Conservation (phyloP, 2,113 vertebrate species). For the Nothocercus julius region DNA sequence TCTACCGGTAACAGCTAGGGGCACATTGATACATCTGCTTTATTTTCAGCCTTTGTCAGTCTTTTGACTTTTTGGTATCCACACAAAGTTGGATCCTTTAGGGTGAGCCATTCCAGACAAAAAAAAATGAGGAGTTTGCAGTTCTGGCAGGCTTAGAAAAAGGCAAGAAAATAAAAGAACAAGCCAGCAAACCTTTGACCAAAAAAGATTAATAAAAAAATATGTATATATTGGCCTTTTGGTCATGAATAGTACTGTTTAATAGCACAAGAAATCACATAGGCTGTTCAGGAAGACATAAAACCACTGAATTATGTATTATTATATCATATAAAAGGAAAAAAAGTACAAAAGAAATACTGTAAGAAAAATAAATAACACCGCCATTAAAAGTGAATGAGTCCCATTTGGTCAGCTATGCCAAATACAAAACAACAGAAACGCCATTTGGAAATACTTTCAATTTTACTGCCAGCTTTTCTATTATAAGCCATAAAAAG, state of each 20-base stretch:
- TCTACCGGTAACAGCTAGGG: background rate
- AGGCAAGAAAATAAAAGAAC: constrained; percentile 20
- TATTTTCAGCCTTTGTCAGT: background rate
- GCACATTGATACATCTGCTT: background rate
- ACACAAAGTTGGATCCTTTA: background rate
- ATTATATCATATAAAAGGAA: constrained; percentile 72
- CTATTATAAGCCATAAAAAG: constrained; percentile 27
- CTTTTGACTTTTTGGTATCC: background rate
- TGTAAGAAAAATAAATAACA: constrained; percentile 74
- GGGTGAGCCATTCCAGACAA: background rate
- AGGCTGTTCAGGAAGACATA: constrained; percentile 60
- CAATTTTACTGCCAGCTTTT: constrained; percentile 62
- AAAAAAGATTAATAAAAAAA: constrained; percentile 69
- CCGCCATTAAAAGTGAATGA: constrained; percentile 64
- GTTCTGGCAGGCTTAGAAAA: constrained; percentile 17
- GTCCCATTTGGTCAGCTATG: constrained; percentile 72
- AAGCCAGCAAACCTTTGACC: constrained; percentile 11
- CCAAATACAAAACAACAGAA: constrained; percentile 60
- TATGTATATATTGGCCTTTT: constrained; percentile 60
- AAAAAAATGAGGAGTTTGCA: background rate
- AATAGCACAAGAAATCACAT: constrained; percentile 72
- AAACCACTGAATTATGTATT: constrained; percentile 76
- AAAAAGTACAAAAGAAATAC: constrained; percentile 69
- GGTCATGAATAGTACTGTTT: constrained; percentile 73
- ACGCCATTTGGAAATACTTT: constrained; percentile 59